Evolutionary conservation across 2,797 vertebrate genomes (phyloP).

Genomic region (Vireo griseus): DNA sequence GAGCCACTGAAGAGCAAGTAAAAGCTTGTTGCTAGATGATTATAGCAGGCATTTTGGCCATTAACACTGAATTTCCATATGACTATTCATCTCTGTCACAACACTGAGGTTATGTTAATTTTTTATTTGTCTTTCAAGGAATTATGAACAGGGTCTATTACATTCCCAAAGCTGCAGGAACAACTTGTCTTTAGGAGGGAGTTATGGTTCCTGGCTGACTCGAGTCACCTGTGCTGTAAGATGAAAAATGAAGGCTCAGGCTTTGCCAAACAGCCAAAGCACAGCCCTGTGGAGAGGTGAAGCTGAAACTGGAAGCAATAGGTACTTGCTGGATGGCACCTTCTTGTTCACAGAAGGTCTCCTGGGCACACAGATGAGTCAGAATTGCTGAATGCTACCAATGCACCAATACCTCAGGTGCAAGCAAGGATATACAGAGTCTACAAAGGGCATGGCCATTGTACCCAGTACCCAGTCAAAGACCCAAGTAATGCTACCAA

Average conservation of each 20-base stretch:
- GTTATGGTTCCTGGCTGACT: conserved; percentile 41
- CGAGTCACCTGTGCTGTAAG: neutral
- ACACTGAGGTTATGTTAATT: conserved; percentile 47
- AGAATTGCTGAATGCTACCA: neutral
- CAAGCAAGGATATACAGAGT: neutral
- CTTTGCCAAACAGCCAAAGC: conserved; percentile 5
- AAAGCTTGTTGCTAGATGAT: conserved; percentile 33
- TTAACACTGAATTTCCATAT: conserved; percentile 48
- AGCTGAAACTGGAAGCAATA: neutral
- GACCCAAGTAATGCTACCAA: neutral
- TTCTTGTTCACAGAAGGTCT: neutral
- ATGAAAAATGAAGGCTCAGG: conserved; percentile 28
- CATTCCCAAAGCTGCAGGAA: conserved; percentile 53
- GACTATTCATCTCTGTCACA: conserved; percentile 53
- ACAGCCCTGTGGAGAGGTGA: neutral
- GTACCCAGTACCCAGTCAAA: neutral
- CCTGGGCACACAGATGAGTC: neutral
- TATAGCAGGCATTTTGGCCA: conserved; percentile 31
- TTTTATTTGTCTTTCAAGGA: conserved; percentile 62
- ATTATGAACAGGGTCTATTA: conserved; percentile 52
- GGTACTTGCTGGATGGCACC: neutral
- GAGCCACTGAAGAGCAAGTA: neutral
- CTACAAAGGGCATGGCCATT: neutral
- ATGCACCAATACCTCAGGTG: neutral
- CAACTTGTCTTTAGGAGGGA: conserved; percentile 49